A percentile compares a stretch with the other conserved stretches of the same genome.
Evolutionary conservation across 2,113 vertebrate genomes (phyloP).

Genomic region (Eurystomus gularis): DNA sequence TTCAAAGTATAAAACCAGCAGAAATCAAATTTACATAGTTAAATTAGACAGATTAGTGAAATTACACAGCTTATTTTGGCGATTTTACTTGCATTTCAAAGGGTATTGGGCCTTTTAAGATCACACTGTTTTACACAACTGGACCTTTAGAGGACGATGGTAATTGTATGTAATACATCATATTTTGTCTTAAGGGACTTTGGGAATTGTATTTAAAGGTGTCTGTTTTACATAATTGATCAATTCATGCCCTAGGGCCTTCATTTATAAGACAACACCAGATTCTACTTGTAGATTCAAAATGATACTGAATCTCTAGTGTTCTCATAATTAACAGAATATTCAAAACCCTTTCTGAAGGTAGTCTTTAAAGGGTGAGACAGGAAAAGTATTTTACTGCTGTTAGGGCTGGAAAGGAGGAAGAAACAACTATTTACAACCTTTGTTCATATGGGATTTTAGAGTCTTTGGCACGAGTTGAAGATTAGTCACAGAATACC

Average conservation of each 20-base stretch:
- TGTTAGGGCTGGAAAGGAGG: background rate
- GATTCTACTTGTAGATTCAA: background rate
- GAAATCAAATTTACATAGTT: background rate
- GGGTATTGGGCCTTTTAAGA: background rate
- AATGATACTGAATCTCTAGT: background rate
- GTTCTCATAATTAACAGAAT: background rate
- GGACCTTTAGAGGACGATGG: background rate
- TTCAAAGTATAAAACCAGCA: background rate
- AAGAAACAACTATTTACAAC: slow-evolving; percentile 9
- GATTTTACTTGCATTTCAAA: background rate
- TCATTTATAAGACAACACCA: background rate
- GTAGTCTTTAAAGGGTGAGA: background rate
- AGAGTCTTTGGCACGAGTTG: background rate
- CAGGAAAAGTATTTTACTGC: background rate
- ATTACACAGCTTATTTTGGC: background rate
- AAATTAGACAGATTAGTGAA: background rate
- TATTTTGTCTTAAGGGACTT: background rate
- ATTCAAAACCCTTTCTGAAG: background rate
- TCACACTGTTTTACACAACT: background rate
- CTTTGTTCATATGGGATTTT: slow-evolving; percentile 3
- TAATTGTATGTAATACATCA: background rate
- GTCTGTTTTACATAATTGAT: background rate
- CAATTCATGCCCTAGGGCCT: background rate
- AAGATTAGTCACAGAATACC: slow-evolving; percentile 11
- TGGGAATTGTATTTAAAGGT: background rate